These are phyloP conservation scores for Columbina picui DNA, from an alignment of 2,113 vertebrate genomes.

Conservation along the genomic window DNA sequence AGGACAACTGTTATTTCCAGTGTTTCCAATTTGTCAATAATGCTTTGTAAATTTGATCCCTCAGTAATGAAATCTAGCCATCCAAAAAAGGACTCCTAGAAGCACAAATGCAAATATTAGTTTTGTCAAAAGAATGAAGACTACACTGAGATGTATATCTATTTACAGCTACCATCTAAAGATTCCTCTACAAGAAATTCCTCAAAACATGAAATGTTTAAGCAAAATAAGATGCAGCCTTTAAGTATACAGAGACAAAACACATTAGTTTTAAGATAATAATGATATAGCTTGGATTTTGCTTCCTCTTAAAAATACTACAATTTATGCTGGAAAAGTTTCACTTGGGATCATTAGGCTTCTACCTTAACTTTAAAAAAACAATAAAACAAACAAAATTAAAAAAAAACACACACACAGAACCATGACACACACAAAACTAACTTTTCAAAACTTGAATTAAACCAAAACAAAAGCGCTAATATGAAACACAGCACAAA, in stretches of 20 bases:
- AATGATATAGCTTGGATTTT: not conserved
- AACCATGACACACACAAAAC: not conserved
- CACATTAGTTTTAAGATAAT: not conserved
- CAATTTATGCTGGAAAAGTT: not conserved
- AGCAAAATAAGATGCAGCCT: not conserved
- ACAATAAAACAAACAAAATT: not conserved
- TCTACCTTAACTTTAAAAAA: not conserved
- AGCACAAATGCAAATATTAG: not conserved
- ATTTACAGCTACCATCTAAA: not conserved
- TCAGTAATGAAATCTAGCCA: not conserved
- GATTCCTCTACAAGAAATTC: not conserved
- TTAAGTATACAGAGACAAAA: not conserved
- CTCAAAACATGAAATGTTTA: not conserved
- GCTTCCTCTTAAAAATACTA: not conserved
- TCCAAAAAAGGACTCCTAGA: not conserved
- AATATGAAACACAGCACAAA: not conserved
- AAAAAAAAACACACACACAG: not conserved
- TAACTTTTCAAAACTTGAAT: not conserved
- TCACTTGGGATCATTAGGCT: not conserved
- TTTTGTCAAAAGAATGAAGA: not conserved
- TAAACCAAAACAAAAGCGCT: not conserved
- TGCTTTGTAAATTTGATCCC: not conserved
- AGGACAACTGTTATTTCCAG: not conserved
- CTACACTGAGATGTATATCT: not conserved
- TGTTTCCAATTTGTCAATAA: not conserved